phyloP scores from a whole-genome alignment of 1,140 invertebrate genomes.

The Leptinotarsa undecemlineata region DNA sequence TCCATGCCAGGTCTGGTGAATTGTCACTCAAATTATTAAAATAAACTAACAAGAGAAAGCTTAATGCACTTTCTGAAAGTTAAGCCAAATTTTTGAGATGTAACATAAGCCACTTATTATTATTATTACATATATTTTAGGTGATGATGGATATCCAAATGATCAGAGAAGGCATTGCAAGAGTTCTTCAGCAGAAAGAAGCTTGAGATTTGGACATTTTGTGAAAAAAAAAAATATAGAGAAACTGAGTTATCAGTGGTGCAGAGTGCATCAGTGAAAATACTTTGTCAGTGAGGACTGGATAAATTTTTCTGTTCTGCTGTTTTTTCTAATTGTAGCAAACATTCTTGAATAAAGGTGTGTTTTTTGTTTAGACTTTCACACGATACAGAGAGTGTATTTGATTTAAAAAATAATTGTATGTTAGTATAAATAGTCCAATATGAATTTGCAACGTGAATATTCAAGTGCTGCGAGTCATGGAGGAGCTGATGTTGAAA shows the following conservation, averaged over 20 bases:
- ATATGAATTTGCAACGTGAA: neutral
- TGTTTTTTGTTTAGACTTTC: neutral
- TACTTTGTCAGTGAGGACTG: neutral
- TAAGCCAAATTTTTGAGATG: too few relatives aligned
- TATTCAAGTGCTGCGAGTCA: neutral
- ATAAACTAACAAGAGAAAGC: too few relatives aligned
- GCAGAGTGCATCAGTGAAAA: neutral
- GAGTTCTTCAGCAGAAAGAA: neutral
- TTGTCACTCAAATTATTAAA: too few relatives aligned
- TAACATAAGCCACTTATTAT: too few relatives aligned
- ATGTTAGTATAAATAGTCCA: neutral
- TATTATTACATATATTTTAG: neutral
- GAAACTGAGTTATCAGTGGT: neutral
- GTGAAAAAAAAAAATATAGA: neutral
- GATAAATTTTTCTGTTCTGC: neutral
- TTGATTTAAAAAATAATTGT: neutral
- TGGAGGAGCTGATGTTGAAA: constrained; percentile 9
- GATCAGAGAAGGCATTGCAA: neutral
- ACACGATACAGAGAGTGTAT: neutral
- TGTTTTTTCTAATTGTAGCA: neutral
- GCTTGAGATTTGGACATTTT: neutral
- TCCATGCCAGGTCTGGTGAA: too few relatives aligned
- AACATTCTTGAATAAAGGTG: neutral
- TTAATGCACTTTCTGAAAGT: too few relatives aligned
- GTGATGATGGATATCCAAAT: neutral